Percentiles rank a stretch among this genome's conserved stretches.
Conservation (phyloP, 2,888 invertebrate genomes). For the Drosophila phalerata region DNA sequence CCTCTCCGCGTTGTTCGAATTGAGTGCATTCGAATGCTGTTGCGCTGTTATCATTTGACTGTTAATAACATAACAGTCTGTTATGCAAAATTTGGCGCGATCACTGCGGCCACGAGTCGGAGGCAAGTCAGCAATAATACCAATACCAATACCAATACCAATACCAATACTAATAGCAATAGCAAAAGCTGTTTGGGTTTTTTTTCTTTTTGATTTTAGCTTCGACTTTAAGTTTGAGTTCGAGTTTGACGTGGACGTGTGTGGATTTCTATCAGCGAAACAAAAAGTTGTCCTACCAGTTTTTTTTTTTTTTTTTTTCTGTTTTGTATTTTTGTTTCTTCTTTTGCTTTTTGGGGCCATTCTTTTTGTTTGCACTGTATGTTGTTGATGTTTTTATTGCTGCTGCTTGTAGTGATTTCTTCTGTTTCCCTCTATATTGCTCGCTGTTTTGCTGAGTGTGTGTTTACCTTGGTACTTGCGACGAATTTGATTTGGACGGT, state of each 20-base stretch:
- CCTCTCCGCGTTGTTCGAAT: background rate
- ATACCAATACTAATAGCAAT: constrained; percentile 47
- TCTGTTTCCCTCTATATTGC: constrained; percentile 32
- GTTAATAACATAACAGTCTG: constrained; percentile 59
- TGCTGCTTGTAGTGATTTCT: constrained; percentile 21
- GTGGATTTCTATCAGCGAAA: constrained; percentile 72
- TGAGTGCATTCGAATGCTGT: constrained; percentile 9
- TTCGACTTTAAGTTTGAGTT: constrained; percentile 42
- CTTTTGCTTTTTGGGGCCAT: constrained; percentile 66
- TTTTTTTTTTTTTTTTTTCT: constrained; percentile 31
- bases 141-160: constrained; percentile 54
- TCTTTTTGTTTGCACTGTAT: constrained; percentile 52
- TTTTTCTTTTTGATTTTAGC: constrained; percentile 29
- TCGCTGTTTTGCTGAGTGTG: constrained; percentile 31
- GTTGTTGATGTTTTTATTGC: constrained; percentile 20
- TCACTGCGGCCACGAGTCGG: constrained; percentile 9
- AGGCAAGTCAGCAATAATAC: constrained; percentile 40
- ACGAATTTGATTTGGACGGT: constrained; percentile 60
- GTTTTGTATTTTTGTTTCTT: constrained; percentile 47
- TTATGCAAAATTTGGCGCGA: constrained; percentile 60
- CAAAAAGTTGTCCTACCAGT: constrained; percentile 82
- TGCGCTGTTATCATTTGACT: constrained; percentile 37
- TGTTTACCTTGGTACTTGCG: constrained; percentile 57
- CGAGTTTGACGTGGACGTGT: constrained; percentile 58
- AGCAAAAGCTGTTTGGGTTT: constrained; percentile 49